Evolutionary conservation across 2,888 invertebrate species (phyloP).

Genomic region (Strigamia crassipes): DNA sequence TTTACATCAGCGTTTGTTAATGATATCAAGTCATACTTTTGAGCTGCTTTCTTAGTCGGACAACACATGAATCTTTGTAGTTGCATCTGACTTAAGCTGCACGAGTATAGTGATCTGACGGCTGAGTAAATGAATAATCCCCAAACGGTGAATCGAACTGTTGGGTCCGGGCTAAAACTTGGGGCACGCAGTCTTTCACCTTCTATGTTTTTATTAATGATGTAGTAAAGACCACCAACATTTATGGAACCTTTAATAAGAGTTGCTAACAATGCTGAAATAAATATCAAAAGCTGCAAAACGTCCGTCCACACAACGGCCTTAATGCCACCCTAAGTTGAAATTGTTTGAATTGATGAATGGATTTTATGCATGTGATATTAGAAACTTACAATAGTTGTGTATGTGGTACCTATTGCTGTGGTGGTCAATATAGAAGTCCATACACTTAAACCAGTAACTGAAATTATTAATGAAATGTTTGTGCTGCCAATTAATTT

Average conservation of each 20-base stretch:
- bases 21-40: neutral
- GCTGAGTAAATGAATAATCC: conserved; percentile 1
- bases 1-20: too few relatives aligned
- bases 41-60: conserved; percentile 11
- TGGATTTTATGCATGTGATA: neutral
- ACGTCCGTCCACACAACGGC: conserved; percentile 43
- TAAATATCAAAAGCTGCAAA: conserved; percentile 6
- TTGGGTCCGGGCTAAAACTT: conserved; percentile 30
- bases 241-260: conserved; percentile 29
- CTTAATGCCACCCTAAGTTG: conserved; percentile 37
- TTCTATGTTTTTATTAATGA: conserved; percentile 13
- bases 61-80: conserved; percentile 39
- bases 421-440: neutral
- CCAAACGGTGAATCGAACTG: conserved; percentile 42
- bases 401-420: conserved; percentile 27
- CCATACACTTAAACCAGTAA: conserved; percentile 39
- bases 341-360: neutral
- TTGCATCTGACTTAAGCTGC: neutral
- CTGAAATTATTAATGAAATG: conserved; percentile 18
- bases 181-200: neutral
- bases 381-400: conserved; percentile 22
- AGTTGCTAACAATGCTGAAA: neutral
- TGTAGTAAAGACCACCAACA: conserved; percentile 26
- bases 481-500: too few relatives aligned
- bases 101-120: neutral